Percentiles rank a stretch among this genome's conserved stretches.
Evolutionary conservation across 2,888 invertebrate genomes (phyloP).

Genomic region (Helleia helle): DNA sequence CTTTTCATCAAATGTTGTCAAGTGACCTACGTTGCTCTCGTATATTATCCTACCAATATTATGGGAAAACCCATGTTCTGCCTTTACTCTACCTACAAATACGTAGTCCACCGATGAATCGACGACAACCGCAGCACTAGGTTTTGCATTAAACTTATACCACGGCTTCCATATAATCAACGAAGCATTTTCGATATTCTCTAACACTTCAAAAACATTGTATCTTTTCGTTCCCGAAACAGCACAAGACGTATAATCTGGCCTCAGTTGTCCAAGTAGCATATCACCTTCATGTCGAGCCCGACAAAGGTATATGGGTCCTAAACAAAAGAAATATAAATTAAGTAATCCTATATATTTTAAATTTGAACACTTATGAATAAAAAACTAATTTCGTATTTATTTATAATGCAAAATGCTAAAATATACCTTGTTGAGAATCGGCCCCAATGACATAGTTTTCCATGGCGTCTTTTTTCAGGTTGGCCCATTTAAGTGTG

Average conservation of each 20-base stretch:
- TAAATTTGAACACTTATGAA: background rate
- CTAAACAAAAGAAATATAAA: conserved; percentile 13
- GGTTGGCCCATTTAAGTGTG: conserved; percentile 82
- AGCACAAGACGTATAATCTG: conserved; percentile 75
- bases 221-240: conserved; percentile 76
- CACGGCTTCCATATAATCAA: conserved; percentile 85
- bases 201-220: conserved; percentile 79
- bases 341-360: too few relatives aligned
- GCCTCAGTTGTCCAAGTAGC: conserved; percentile 80
- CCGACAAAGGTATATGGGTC: conserved; percentile 81
- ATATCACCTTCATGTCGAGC: conserved; percentile 81
- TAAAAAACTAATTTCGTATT: background rate
- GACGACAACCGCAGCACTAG: conserved; percentile 79
- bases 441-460: conserved; percentile 79
- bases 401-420: background rate
- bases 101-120: conserved; percentile 53
- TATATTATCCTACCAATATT: conserved; percentile 82
- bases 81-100: conserved; percentile 52
- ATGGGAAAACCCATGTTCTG: conserved; percentile 57
- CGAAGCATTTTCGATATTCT: conserved; percentile 85
- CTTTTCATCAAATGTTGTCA: conserved; percentile 78
- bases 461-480: conserved; percentile 48
- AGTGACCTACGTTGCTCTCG: conserved; percentile 77
- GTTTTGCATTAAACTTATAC: conserved; percentile 78
- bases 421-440: conserved; percentile 44